phyloP scores from a whole-genome alignment of 1,140 invertebrate species.

The Mactra quadrangularis region DNA sequence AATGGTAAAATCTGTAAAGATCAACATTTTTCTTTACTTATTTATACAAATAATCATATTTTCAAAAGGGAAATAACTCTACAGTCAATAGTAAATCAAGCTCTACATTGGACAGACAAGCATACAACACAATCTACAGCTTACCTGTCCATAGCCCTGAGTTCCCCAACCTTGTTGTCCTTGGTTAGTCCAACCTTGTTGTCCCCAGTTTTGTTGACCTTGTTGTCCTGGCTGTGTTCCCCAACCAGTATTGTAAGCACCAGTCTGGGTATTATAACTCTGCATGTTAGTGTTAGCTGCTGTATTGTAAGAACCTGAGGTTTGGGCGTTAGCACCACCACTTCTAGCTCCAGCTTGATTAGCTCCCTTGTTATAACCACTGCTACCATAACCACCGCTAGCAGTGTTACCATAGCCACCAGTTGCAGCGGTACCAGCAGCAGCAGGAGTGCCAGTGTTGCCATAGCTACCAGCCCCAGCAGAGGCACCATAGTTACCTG shows the following conservation, averaged over 20 bases:
- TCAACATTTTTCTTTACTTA: no score
- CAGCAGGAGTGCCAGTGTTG: neutral
- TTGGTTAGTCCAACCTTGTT: conserved; percentile 21
- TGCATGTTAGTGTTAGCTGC: neutral
- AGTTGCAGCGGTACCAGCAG: neutral
- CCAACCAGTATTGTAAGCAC: conserved; percentile 23
- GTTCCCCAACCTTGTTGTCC: conserved; percentile 26
- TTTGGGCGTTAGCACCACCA: neutral
- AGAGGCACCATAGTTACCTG: neutral
- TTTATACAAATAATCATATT: no score
- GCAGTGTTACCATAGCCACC: neutral
- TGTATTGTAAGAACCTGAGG: neutral
- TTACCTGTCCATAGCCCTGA: conserved; percentile 41
- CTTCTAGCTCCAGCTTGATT: neutral
- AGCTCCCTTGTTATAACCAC: neutral
- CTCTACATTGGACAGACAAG: no score
- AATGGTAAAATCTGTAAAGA: no score
- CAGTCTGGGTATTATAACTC: conserved; percentile 10
- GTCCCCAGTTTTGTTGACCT: conserved; percentile 15
- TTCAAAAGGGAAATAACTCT: no score
- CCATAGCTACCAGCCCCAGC: neutral
- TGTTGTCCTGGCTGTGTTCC: conserved; percentile 6
- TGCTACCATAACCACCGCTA: neutral
- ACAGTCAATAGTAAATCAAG: no score
- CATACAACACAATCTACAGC: no score